Base-by-base conservation (phyloP, 23 tunicate species). In the Corella eumyota region DNA sequence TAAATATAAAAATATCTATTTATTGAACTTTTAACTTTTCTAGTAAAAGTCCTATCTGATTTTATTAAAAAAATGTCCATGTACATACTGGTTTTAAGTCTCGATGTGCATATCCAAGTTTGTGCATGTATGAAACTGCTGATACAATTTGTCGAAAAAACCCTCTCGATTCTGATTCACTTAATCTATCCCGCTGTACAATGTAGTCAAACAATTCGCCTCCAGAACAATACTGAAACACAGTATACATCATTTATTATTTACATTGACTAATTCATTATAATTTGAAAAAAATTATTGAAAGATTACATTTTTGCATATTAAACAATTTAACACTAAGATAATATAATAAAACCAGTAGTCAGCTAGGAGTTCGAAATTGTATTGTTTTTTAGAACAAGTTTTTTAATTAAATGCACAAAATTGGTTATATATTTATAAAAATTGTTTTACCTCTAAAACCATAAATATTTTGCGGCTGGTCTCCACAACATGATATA, bases 171-270 rank as follows among this genome's bases (percentile, higher is more conserved):
- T 93, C 99, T 6, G 65, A 52, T 61, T 93, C 99, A 35, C 78
- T 73, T 1, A 93, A 79, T 25, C 95, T 73, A 48, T 93, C 99
- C 63, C 76, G 69, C 36, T 93, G 95, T 20, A 93, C 99, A 45
- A 93, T 93, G 70, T 93, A 93, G 38, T 93, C 99, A 51, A 93
- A 93, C 26, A 93, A 62, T 65, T 92, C 98, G 3, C 99, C 99
- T 4, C 99, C 99, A 35, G 84, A 79, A 58, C 99, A 93, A 62
- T 78, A 85, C 83, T 84, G 56, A 21, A 32, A 32, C 24, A n/a
- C n/a, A n/a, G n/a, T n/a, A 19, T 46, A 15, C 26, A 13, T 44
- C 49, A 11, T 44, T 11, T 13, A 17, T 44, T 44, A 11, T n/a
- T n/a, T n/a, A n/a, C n/a, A n/a, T n/a, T n/a, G n/a, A n/a, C n/a